Evolutionary conservation across 2,113 vertebrate species (phyloP).

Genomic region (Pitta sordida): DNA sequence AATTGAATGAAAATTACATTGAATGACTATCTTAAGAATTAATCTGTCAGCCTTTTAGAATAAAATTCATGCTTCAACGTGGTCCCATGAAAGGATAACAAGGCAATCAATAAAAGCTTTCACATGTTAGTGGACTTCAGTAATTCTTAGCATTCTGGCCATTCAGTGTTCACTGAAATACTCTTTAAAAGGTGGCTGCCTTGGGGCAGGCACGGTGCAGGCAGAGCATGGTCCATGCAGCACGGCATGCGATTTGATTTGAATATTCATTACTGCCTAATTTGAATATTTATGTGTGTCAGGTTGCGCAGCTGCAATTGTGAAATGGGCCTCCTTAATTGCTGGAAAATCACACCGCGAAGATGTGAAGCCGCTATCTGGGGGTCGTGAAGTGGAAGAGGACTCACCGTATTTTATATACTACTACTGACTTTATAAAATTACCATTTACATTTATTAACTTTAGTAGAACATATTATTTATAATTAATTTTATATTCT

Average conservation of each 20-base stretch:
- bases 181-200: too few species aligned
- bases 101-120: background rate
- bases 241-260: too few species aligned
- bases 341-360: too few species aligned
- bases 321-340: too few species aligned
- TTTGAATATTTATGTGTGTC: too few species aligned
- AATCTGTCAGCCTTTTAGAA: background rate
- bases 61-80: background rate
- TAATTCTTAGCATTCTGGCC: background rate
- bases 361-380: too few species aligned
- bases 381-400: too few species aligned
- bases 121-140: background rate
- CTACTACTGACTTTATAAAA: slow-evolving; percentile 53
- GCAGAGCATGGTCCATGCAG: too few species aligned
- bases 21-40: background rate
- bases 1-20: background rate
- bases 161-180: background rate
- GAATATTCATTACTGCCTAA: too few species aligned
- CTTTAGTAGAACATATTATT: background rate
- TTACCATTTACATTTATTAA: slow-evolving; percentile 48
- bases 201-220: too few species aligned
- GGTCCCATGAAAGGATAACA: background rate
- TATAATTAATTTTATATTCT: background rate
- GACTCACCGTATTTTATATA: slow-evolving; percentile 30
- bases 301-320: too few species aligned